A percentile compares a stretch with the other conserved stretches of the same genome.
Evolutionary conservation across 2,888 invertebrate species (phyloP).

Genomic region (Sesamia inferens): DNA sequence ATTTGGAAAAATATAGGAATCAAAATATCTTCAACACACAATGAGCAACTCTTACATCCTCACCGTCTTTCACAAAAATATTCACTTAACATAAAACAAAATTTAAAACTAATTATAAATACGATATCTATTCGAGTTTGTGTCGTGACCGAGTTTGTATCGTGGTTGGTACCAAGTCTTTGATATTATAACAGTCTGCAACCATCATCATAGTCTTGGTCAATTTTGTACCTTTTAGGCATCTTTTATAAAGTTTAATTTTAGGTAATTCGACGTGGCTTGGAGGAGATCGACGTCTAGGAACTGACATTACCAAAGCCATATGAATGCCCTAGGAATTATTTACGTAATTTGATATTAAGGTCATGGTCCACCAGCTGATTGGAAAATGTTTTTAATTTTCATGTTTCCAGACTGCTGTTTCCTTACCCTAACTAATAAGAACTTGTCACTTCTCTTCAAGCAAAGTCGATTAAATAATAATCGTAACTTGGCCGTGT

Average conservation of each 20-base stretch:
- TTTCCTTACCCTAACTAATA: constrained; percentile 6
- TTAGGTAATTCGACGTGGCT: constrained; percentile 37
- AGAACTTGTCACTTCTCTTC: constrained; percentile 14
- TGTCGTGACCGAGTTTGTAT: constrained; percentile 68
- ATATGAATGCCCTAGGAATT: constrained; percentile 24
- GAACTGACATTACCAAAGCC: constrained; percentile 26
- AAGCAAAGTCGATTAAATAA: constrained; percentile 26
- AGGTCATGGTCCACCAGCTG: neutral
- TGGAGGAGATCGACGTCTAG: constrained; percentile 34
- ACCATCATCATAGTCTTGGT: constrained; percentile 50
- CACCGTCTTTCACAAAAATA: constrained; percentile 64
- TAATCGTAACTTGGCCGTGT: constrained; percentile 28
- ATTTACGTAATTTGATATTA: constrained; percentile 8
- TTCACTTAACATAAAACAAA: constrained; percentile 67
- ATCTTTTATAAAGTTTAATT: constrained; percentile 40
- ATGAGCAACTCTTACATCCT: constrained; percentile 76
- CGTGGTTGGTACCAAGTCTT: constrained; percentile 46
- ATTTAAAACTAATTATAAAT: constrained; percentile 75
- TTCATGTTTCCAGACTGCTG: neutral
- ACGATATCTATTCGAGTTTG: constrained; percentile 82
- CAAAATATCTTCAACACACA: constrained; percentile 58
- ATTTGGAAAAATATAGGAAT: constrained; percentile 65
- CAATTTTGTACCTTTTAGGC: constrained; percentile 63
- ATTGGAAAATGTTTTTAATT: neutral
- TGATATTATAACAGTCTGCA: constrained; percentile 48